Percentiles rank a stretch among this genome's conserved stretches.
Conservation (phyloP, 2,113 vertebrate genomes). For the Ginglymostoma cirratum region DNA sequence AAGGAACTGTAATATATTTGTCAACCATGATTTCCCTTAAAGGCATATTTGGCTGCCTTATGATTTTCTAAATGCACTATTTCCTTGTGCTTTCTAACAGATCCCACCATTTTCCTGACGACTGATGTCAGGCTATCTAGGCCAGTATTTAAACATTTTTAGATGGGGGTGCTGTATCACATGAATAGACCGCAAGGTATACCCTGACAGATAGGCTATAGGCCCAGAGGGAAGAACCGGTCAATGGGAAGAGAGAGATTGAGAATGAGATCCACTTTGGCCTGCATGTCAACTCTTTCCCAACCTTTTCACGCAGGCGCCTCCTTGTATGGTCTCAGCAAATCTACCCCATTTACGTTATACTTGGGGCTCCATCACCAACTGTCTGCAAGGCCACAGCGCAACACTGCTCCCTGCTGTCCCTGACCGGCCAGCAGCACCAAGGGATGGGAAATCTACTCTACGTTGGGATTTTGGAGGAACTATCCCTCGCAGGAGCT, state of each 20-base stretch:
- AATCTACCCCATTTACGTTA: no score
- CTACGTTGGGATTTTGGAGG: not conserved
- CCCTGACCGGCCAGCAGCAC: no score
- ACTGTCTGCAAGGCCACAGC: not conserved
- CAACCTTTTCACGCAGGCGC: no score
- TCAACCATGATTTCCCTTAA: no score
- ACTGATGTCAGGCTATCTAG: no score
- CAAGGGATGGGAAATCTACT: not conserved
- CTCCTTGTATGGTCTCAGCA: not conserved
- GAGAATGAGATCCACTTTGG: not conserved
- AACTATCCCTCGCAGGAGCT: not conserved
- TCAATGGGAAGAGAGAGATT: no score
- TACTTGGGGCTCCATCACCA: not conserved
- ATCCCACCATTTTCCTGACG: no score
- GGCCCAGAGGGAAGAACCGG: not conserved
- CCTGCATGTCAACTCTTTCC: not conserved
- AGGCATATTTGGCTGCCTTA: no score
- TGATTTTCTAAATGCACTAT: no score
- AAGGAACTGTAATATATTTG: no score
- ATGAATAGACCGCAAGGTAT: not conserved
- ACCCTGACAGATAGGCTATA: not conserved
- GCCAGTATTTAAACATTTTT: not conserved
- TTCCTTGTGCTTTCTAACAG: no score
- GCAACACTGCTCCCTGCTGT: not conserved
- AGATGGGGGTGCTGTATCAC: not conserved